These are phyloP conservation scores for Caenorhabditis doughertyi DNA, from an alignment of 2,888 invertebrate genomes.

Conservation along the genomic window DNA sequence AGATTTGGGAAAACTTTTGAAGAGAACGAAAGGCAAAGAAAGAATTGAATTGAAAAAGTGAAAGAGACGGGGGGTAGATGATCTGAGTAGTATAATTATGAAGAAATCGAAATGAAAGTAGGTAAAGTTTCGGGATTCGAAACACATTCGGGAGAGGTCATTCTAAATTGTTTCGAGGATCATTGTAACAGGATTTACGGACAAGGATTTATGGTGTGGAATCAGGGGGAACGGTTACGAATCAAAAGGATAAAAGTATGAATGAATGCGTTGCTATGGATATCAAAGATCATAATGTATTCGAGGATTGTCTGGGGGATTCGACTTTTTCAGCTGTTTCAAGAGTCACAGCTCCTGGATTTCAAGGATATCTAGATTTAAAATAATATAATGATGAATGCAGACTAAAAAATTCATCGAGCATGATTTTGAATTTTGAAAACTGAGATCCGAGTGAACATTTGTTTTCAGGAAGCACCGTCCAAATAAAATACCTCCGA, in stretches of 20 bases:
- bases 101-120: constrained; percentile 30
- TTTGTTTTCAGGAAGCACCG: too few relatives aligned
- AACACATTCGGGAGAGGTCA: constrained; percentile 29
- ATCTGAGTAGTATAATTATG: constrained; percentile 21
- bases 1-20: constrained; percentile 11
- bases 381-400: too few relatives aligned
- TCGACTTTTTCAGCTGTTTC: too few relatives aligned
- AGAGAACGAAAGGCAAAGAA: neutral
- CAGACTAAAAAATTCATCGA: too few relatives aligned
- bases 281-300: constrained; percentile 4
- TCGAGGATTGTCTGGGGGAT: too few relatives aligned
- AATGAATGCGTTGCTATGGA: neutral
- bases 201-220: constrained; percentile 23
- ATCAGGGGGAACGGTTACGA: neutral
- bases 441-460: too few relatives aligned
- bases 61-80: neutral
- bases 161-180: constrained; percentile 6
- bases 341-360: too few relatives aligned
- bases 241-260: neutral
- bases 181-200: constrained; percentile 20
- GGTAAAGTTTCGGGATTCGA: constrained; percentile 24
- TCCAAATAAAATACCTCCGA: too few relatives aligned
- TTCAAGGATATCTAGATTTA: too few relatives aligned
- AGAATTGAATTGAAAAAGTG: constrained; percentile 30
- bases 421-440: too few relatives aligned